Evolutionary conservation across 1,140 invertebrate genomes (phyloP).

Genomic region (Argopecten irradians): DNA sequence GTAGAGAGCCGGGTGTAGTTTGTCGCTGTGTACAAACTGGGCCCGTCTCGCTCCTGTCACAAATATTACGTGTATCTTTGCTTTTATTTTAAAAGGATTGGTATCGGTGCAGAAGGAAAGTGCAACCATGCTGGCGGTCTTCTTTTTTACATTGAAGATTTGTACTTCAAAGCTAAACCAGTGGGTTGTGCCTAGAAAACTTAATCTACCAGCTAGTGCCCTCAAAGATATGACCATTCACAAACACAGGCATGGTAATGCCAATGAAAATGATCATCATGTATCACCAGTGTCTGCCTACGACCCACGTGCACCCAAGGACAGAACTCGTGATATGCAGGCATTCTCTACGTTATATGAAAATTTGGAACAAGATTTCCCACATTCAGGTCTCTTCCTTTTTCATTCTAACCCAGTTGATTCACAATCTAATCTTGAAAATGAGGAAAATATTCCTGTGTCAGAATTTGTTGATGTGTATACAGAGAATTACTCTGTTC

Average conservation of each 20-base stretch:
- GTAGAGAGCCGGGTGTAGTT: too few relatives aligned
- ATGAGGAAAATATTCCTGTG: background rate
- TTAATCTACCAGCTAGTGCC: background rate
- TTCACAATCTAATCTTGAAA: background rate
- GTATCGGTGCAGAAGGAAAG: constrained; percentile 24
- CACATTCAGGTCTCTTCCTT: constrained; percentile 35
- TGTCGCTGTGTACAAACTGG: too few relatives aligned
- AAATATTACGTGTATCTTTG: too few relatives aligned
- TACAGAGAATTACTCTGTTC: background rate
- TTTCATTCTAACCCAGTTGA: constrained; percentile 26
- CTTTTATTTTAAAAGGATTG: constrained; percentile 26
- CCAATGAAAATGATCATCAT: background rate
- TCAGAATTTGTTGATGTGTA: background rate
- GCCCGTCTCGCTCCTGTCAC: too few relatives aligned
- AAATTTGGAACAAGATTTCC: constrained; percentile 30
- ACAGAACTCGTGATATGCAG: background rate
- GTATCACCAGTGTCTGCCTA: background rate
- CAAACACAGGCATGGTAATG: constrained; percentile 34
- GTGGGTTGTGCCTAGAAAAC: constrained; percentile 39
- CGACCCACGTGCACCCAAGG: constrained; percentile 36
- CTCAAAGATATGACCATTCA: constrained; percentile 31
- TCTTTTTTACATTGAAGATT: background rate
- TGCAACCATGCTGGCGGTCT: constrained; percentile 25
- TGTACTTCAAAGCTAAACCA: constrained; percentile 33
- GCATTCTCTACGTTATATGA: constrained; percentile 30